Evolutionary conservation across 2,888 invertebrate species (phyloP).

Genomic region (Vanessa cardui): DNA sequence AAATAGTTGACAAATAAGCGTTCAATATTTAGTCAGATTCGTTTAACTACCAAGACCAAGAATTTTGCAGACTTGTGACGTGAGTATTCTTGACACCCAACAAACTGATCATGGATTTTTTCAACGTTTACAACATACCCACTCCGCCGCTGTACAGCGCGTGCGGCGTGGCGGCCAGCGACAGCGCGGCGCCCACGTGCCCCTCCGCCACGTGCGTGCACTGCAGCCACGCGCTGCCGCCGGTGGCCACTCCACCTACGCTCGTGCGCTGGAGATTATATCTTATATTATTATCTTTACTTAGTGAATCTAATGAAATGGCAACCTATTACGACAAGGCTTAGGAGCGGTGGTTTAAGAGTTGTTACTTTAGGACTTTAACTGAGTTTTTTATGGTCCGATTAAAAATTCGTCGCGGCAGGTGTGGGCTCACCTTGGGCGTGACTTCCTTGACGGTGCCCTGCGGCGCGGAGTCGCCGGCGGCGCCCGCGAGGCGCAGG

Average conservation of each 20-base stretch:
- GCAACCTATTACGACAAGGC: too few species aligned
- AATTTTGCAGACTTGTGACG: too few species aligned
- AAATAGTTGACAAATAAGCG: too few species aligned
- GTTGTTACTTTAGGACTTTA: too few species aligned
- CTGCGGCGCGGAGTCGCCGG: slow-evolving; percentile 58
- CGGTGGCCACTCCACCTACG: slow-evolving; percentile 43
- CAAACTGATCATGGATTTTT: too few species aligned
- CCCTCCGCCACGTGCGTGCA: slow-evolving; percentile 93
- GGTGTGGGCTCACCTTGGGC: slow-evolving; percentile 71
- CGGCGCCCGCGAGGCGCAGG: slow-evolving; percentile 85
- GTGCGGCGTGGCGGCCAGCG: slow-evolving; percentile 89
- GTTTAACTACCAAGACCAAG: too few species aligned
- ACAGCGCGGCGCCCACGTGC: slow-evolving; percentile 91
- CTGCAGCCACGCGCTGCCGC: slow-evolving; percentile 81
- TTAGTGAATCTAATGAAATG: not conserved
- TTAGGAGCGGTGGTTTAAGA: too few species aligned
- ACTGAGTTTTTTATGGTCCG: too few species aligned
- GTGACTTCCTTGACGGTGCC: slow-evolving; percentile 82
- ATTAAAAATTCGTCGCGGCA: too few species aligned
- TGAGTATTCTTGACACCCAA: not conserved
- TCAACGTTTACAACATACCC: slow-evolving; percentile 81
- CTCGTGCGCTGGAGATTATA: slow-evolving; percentile 48
- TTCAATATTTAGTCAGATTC: too few species aligned
- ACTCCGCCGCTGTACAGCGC: slow-evolving; percentile 93
- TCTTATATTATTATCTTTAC: not conserved